phyloP scores from a whole-genome alignment of 2,797 vertebrate genomes.

The Coreius guichenoti region DNA sequence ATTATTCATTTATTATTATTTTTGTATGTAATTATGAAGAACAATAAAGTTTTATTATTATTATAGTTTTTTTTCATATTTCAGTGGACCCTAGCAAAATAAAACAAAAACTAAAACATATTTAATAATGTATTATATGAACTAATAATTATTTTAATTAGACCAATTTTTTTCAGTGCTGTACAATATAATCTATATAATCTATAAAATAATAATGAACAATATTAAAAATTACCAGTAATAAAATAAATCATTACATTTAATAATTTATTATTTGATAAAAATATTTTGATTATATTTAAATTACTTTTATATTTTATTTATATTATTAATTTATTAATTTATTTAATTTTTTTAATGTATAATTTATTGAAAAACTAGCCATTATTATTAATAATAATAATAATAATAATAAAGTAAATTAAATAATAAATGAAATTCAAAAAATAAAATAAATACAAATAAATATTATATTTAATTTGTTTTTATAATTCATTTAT shows the following conservation, averaged over 20 bases:
- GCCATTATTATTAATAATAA: background rate
- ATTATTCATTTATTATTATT: background rate
- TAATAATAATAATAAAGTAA: too few relatives aligned
- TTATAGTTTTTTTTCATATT: background rate
- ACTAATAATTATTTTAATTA: background rate
- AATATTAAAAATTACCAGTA: background rate
- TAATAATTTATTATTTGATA: background rate
- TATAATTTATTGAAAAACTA: background rate
- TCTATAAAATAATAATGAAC: background rate
- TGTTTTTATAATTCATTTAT: too few relatives aligned
- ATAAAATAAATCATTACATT: background rate
- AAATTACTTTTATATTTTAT: background rate
- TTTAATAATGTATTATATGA: background rate
- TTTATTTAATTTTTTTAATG: background rate
- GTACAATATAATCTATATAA: too few relatives aligned
- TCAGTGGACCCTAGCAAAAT: background rate
- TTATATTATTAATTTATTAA: background rate
- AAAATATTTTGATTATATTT: background rate
- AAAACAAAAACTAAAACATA: background rate
- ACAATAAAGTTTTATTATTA: background rate
- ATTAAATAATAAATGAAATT: too few relatives aligned
- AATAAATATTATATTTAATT: background rate
- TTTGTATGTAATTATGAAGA: background rate
- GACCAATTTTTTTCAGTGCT: background rate
- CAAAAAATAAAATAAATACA: too few relatives aligned